These are phyloP conservation scores for Rhadinocentrus ornatus DNA, from an alignment of 2,797 vertebrate genomes.

Conservation along the genomic window DNA sequence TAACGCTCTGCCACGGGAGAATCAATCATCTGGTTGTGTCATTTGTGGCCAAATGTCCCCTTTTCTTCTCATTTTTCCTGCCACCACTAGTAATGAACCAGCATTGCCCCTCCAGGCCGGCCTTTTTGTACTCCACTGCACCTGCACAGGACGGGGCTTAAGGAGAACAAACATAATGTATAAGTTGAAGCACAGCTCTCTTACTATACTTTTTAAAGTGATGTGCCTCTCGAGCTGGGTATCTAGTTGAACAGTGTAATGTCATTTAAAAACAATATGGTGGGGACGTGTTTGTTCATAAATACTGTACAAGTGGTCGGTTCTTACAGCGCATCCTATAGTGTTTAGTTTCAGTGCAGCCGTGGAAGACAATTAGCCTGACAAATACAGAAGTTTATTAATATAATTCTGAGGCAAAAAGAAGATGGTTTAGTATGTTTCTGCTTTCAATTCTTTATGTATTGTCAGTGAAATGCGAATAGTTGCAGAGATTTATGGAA, in stretches of 20 bases:
- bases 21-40: constrained; percentile 1
- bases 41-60: constrained; percentile 6
- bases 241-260: not conserved
- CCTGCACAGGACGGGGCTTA: constrained; percentile 21
- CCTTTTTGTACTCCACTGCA: constrained; percentile 56
- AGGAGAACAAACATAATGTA: constrained; percentile 55
- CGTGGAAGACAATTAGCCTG: not conserved
- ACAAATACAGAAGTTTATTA: not conserved
- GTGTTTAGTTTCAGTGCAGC: not conserved
- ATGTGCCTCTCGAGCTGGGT: constrained; percentile 12
- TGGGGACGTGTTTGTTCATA: not conserved
- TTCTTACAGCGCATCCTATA: not conserved
- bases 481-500: too few species aligned
- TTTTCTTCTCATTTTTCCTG: constrained; percentile 11
- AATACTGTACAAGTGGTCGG: not conserved
- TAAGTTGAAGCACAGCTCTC: constrained; percentile 23
- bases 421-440: not conserved
- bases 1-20: not conserved
- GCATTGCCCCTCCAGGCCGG: constrained; percentile 44
- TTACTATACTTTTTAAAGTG: constrained; percentile 38
- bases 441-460: not conserved
- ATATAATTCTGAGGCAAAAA: not conserved
- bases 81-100: constrained; percentile 30
- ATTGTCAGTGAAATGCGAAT: not conserved
- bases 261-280: not conserved